phyloP scores from a whole-genome alignment of 2,113 vertebrate species.

The Dasypus novemcinctus region DNA sequence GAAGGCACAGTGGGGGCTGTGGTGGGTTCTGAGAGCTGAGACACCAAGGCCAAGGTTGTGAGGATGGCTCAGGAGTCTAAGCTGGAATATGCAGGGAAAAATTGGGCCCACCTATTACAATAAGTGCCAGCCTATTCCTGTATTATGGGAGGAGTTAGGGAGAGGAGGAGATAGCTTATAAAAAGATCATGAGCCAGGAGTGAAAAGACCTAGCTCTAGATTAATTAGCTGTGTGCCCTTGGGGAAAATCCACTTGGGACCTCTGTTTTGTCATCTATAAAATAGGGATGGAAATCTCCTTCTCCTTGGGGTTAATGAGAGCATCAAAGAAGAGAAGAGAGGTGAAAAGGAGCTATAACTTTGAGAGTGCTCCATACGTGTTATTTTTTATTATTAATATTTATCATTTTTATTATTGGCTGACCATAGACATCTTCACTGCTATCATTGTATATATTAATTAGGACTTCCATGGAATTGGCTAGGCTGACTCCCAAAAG shows the following conservation, averaged over 20 bases:
- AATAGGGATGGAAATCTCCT: not conserved
- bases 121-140: not conserved
- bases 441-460: not conserved
- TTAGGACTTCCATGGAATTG: not conserved
- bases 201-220: not conserved
- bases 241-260: not conserved
- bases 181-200: not conserved
- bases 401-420: not conserved
- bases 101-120: not conserved
- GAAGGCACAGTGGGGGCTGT: not conserved
- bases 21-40: not conserved
- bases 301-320: not conserved
- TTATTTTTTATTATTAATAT: conserved; percentile 25
- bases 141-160: not conserved
- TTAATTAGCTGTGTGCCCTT: not conserved
- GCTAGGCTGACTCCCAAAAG: not conserved
- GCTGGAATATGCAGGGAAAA: not conserved
- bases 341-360: not conserved
- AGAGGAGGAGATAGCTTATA: not conserved
- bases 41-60: not conserved
- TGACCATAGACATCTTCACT: not conserved
- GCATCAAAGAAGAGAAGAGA: not conserved
- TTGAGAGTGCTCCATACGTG: not conserved
- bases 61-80: not conserved
- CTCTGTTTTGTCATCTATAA: not conserved